A percentile compares a stretch with the other conserved stretches of the same genome.
Evolutionary conservation across 1,140 invertebrate species (phyloP).

Genomic region (Saxidomus purpurata): DNA sequence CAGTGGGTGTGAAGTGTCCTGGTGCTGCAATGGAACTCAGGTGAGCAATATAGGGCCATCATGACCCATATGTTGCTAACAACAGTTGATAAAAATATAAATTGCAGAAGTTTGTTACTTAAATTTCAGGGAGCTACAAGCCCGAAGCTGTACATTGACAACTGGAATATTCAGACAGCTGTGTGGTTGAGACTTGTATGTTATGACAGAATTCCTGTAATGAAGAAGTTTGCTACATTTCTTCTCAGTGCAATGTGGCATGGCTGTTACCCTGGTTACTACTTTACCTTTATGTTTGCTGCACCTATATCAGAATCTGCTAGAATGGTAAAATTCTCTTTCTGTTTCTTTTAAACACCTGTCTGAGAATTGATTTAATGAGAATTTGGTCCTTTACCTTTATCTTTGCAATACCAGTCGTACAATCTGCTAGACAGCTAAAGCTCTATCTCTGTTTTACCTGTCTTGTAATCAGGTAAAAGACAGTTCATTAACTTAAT

Average conservation of each 20-base stretch:
- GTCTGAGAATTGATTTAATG: neutral
- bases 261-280: slow-evolving; percentile 98
- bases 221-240: slow-evolving; percentile 90
- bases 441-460: neutral
- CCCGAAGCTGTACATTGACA: slow-evolving; percentile 75
- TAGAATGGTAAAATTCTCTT: slow-evolving; percentile 88
- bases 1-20: too few species aligned
- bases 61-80: too few species aligned
- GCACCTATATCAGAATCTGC: slow-evolving; percentile 94
- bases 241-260: slow-evolving; percentile 97
- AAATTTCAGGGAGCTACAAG: slow-evolving; percentile 76
- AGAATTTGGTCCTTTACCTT: neutral
- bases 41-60: too few species aligned
- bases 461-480: neutral
- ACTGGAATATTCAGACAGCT: slow-evolving; percentile 79
- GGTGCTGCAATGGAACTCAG: too few species aligned
- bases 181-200: slow-evolving; percentile 77
- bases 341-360: neutral
- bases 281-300: slow-evolving; percentile 96
- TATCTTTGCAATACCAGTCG: neutral
- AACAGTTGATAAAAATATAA: too few species aligned
- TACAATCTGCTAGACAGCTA: neutral
- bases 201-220: slow-evolving; percentile 84
- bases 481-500: neutral
- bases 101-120: too few species aligned